A percentile compares a stretch with the other conserved stretches of the same genome.
These are phyloP conservation scores for Crocidura indochinensis DNA, from an alignment of 2,797 vertebrate genomes.

Conservation along the genomic window DNA sequence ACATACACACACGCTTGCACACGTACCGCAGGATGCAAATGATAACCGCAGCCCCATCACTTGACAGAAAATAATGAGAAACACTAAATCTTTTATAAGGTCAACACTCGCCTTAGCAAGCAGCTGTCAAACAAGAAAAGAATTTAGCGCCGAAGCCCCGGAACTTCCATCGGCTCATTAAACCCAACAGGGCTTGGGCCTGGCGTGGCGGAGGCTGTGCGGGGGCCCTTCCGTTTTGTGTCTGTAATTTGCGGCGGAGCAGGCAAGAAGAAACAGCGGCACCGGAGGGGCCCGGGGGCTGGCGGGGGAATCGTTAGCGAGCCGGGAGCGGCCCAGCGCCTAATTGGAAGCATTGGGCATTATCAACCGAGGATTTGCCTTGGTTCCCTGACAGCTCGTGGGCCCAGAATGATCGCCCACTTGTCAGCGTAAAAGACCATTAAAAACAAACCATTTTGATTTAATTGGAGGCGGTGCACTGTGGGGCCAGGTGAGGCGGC, in stretches of 20 bases:
- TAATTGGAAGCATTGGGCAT: slow-evolving; percentile 99
- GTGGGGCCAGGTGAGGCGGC: slow-evolving; percentile 91
- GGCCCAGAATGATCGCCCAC: slow-evolving; percentile 99
- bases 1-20: slow-evolving; percentile 60
- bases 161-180: slow-evolving; percentile 99
- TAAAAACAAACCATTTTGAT: slow-evolving; percentile 99
- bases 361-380: slow-evolving; percentile 99
- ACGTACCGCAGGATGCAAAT: slow-evolving; percentile 94
- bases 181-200: slow-evolving; percentile 97
- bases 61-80: slow-evolving; percentile 99
- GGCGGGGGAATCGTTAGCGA: slow-evolving; percentile 96
- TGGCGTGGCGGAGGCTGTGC: slow-evolving; percentile 91
- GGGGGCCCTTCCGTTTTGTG: slow-evolving; percentile 96
- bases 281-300: slow-evolving; percentile 92
- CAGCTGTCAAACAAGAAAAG: slow-evolving; percentile 99
- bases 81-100: slow-evolving; percentile 99
- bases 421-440: slow-evolving; percentile 99
- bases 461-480: slow-evolving; percentile 98
- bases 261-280: slow-evolving; percentile 89
- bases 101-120: slow-evolving; percentile 98
- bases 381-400: slow-evolving; percentile 98
- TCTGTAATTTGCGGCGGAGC: slow-evolving; percentile 98
- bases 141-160: slow-evolving; percentile 97
- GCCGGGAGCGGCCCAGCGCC: slow-evolving; percentile 96
- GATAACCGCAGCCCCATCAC: slow-evolving; percentile 94